phyloP scores from a whole-genome alignment of 2,888 invertebrate species.

The Actias luna region DNA sequence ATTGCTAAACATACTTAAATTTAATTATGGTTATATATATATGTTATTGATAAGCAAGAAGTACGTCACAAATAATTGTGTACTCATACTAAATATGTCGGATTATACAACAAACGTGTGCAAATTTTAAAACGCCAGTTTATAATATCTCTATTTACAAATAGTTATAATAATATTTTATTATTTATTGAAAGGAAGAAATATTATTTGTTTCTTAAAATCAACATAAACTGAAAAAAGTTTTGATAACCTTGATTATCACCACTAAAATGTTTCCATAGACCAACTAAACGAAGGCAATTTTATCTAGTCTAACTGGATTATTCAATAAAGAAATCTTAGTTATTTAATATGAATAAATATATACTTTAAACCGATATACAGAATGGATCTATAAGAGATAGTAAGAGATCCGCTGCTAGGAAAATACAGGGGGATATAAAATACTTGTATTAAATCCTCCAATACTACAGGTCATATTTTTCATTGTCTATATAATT shows the following conservation, averaged over 20 bases:
- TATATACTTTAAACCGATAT: not conserved
- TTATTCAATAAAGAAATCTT: no score
- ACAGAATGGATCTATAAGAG: not conserved
- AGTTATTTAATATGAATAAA: not conserved
- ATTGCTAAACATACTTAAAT: not conserved
- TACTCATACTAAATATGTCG: not conserved
- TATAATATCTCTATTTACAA: not conserved
- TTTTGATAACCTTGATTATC: no score
- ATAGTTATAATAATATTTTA: not conserved
- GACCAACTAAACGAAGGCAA: no score
- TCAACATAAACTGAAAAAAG: no score
- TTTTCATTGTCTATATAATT: not conserved
- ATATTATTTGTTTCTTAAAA: not conserved
- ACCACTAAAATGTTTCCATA: no score
- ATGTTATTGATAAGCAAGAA: not conserved
- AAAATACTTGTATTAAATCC: not conserved
- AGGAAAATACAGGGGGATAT: not conserved
- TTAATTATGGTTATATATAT: not conserved
- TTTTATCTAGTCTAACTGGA: no score
- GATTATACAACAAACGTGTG: no score
- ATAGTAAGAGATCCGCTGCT: not conserved
- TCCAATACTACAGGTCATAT: not conserved
- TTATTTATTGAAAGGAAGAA: not conserved
- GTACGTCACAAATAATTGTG: not conserved
- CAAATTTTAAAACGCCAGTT: not conserved